Base-by-base conservation (phyloP, 2,797 vertebrate genomes). In the Megalops cyprinoides region DNA sequence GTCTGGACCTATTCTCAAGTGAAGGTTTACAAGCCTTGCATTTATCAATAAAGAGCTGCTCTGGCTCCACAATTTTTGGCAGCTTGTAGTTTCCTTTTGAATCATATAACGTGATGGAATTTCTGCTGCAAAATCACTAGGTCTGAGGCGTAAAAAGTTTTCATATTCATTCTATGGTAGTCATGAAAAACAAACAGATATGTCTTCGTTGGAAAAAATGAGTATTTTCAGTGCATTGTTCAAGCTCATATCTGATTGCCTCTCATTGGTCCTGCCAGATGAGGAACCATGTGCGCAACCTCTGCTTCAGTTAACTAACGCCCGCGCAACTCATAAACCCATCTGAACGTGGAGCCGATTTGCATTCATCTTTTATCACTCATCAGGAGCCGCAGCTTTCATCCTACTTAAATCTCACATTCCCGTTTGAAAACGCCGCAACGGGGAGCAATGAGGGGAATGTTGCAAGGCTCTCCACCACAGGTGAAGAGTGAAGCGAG, bases 1-100 rank as follows among this genome's bases (percentile, higher is more conserved):
- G 46, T 74, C 51, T 46, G 56, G 55, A 25, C 56, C 23, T 46
- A 49, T 80, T 51, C 31, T 53, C 55, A 25, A 76, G 39, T 55
- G 42, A 62, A 18, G n/a, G 31, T 44, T 62, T 46, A 80, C 34
- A 25, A 5, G 71, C 56, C 56, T 9, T 18, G 15, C 6, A 25
- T 18, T 48, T 49, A 31, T 37, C n/a, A 58, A 58, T 42, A 74
- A 56, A 74, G 77, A 7, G 23, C 25, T 62, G 25, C 53, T 4
- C n/a, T 15, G 42, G 28, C 31, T 34, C 48, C 48, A 34, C n/a
- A 15, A 25, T 49, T 69, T 37, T 28, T 62, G 58, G 44, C 14
- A 23, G 2, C 3, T 15, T n/a, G n/a, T n/a, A n/a, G 2, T 28
- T 18, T 1, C 1, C 51, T 53, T 34, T 34, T 44, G 15, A 14